Evolutionary conservation across 2,797 vertebrate genomes (phyloP), one percentile per base, ranked within the genome.

Genomic region (Falco columbarius): DNA sequence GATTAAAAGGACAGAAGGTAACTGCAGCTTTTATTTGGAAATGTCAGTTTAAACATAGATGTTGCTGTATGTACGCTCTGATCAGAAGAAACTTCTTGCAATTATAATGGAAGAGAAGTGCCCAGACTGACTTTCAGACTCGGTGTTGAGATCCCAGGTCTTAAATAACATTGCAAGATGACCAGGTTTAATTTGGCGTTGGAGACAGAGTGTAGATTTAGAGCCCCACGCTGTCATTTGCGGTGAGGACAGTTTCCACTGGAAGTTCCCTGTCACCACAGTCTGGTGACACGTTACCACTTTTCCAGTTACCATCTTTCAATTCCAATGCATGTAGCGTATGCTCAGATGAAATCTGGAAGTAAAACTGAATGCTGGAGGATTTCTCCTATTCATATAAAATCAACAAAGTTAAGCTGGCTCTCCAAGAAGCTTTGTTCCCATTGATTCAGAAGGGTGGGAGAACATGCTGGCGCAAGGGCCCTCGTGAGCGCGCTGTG

Each of bases 401-500:
- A 40, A 1, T 0, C 6, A 27, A 26, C 12, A 66, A 7, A 32
- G 38, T 12, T 21, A 36, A 29, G n/a, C 8, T 42, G 30, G 13
- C 27, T 29, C 18, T 32, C 24, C 52, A 36, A 38, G 7, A 4
- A 40, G 38, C 7, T 77, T 27, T 49, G 9, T 56, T 87, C 36
- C 10, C 4, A 3, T 23, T 65, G 29, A 21, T 42, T 67, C 56
- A 76, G 51, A 51, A 82, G 36, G 19, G n/a, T 29, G 32, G 16
- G 34, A 54, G 38, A 54, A 58, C 0, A 1, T 27, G 20, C 4
- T 13, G 0, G 0, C 44, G n/a, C 29, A 26, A 8, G 19, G 27
- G 19, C 55, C 67, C 44, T 34, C 26, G 3, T 3, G 4, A 21
- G 29, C 30, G n/a, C 10, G 1, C 16, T 18, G 61, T n/a, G 54